Base-by-base conservation (phyloP, 2,113 vertebrate species). In the Hepsetus odoe region DNA sequence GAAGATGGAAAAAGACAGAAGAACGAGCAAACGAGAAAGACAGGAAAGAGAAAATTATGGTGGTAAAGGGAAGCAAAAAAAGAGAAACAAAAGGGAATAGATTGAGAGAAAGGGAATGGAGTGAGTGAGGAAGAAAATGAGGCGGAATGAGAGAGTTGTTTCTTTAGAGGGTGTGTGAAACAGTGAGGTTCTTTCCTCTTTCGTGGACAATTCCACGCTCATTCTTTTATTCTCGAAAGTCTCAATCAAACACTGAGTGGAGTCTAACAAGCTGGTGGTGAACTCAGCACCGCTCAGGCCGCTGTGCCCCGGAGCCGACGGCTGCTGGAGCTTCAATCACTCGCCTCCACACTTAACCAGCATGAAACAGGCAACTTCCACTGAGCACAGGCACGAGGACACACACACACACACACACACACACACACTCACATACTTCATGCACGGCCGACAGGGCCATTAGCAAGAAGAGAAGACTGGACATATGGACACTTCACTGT, bases 401-500 rank as follows among this genome's bases (percentile, higher is more conserved):
- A 11, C 11, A 49, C 20, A 76, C 77, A 82, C 67, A 46, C 82
- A 44, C 67, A 70, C 62, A 61, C 53, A 18, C 35, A 51, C 16
- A 53, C 20, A 53, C 18, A 55, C 51, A 55, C 40, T 14, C 46
- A 24, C 49, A 35, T 71, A 53, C 51, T 20, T 51, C 44, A n/a
- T 40, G 14, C 38, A 53, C 72, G 32, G 68, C 69, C 66, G 56
- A 14, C 5, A 81, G 77, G 61, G 61, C 74, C 72, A 73, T 80
- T 80, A 76, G 77, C 73, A 85, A 74, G 46, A 72, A 51, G 72
- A 59, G 74, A 77, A 28, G 70, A 14, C n/a, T 83, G 80, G 89
- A 85, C 92, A 92, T 91, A 91, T 91, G 92, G 92, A 89, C 84
- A 76, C 80, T 85, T 86, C 76, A 82, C 89, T 90, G 85, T 90